phyloP scores from a whole-genome alignment of 1,140 invertebrate genomes.

The Nephila pilipes region DNA sequence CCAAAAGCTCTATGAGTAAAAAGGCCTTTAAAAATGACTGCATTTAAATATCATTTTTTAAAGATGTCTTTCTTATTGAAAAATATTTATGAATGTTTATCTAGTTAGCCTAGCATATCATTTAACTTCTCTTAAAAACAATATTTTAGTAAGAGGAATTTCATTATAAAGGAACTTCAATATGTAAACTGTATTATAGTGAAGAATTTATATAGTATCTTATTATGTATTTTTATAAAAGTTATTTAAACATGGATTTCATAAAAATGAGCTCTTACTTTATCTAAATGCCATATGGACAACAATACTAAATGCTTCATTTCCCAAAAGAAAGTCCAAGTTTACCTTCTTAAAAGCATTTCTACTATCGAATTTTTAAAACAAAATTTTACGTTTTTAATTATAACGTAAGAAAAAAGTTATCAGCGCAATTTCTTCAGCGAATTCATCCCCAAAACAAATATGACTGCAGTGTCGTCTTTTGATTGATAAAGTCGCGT shows the following conservation, averaged over 20 bases:
- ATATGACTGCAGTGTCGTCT: constrained; percentile 18
- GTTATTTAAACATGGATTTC: neutral
- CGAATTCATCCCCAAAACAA: constrained; percentile 5
- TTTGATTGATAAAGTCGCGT: constrained; percentile 65
- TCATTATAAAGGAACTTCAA: too few relatives aligned
- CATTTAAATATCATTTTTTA: too few relatives aligned
- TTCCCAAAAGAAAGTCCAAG: neutral
- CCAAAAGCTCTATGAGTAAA: too few relatives aligned
- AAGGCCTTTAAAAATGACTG: too few relatives aligned
- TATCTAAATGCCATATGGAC: neutral
- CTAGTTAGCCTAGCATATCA: too few relatives aligned
- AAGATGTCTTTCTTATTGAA: too few relatives aligned
- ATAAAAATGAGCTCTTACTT: neutral
- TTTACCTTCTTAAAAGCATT: neutral
- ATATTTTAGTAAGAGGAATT: too few relatives aligned
- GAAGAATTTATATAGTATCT: too few relatives aligned
- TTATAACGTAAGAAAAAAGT: neutral
- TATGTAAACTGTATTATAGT: too few relatives aligned
- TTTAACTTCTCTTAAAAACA: too few relatives aligned
- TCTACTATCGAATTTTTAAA: neutral
- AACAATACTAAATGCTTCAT: neutral
- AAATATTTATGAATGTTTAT: too few relatives aligned
- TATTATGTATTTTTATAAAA: too few relatives aligned
- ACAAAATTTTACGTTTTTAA: constrained; percentile 1
- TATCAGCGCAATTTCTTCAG: neutral